phyloP scores from a whole-genome alignment of 2,797 vertebrate species.

The Valencia hispanica region DNA sequence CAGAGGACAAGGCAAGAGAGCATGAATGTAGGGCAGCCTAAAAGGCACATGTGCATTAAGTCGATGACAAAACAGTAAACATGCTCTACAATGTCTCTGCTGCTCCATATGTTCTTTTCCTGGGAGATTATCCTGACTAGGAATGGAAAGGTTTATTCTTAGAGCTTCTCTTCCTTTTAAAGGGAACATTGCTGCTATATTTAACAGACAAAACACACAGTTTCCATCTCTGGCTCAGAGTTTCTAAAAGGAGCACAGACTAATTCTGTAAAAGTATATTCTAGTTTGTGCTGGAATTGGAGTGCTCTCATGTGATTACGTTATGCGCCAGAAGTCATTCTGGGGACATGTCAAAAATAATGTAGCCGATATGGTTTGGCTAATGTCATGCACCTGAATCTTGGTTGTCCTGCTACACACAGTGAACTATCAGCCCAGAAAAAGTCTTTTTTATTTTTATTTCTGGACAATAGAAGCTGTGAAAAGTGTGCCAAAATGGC shows the following conservation, averaged over 20 bases:
- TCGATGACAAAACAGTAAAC: conserved; percentile 64
- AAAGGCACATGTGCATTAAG: conserved; percentile 57
- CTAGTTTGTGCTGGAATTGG: conserved; percentile 14
- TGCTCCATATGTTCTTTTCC: conserved; percentile 48
- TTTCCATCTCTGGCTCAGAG: conserved; percentile 63
- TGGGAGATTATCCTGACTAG: conserved; percentile 36
- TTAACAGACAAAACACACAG: conserved; percentile 39
- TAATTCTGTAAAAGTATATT: conserved; percentile 44
- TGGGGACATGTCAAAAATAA: conserved; percentile 12
- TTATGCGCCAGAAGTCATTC: conserved; percentile 47
- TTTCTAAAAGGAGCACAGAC: conserved; percentile 57
- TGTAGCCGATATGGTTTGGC: conserved; percentile 1
- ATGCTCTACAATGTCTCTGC: conserved; percentile 54
- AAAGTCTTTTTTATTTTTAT: conserved; percentile 17
- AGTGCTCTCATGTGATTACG: conserved; percentile 56
- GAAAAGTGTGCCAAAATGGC: conserved; percentile 43
- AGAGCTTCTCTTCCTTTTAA: conserved; percentile 61
- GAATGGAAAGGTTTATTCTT: conserved; percentile 65
- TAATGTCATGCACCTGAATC: conserved; percentile 14
- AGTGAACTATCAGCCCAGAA: conserved; percentile 10
- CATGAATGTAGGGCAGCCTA: conserved; percentile 64
- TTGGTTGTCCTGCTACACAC: neutral
- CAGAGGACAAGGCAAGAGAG: conserved; percentile 27
- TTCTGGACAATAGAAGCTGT: conserved; percentile 45
- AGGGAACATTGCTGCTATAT: conserved; percentile 63